A percentile compares a stretch with the other conserved stretches of the same genome.
Conservation (phyloP, 2,113 vertebrate genomes). For the Leuciscus idus region DNA sequence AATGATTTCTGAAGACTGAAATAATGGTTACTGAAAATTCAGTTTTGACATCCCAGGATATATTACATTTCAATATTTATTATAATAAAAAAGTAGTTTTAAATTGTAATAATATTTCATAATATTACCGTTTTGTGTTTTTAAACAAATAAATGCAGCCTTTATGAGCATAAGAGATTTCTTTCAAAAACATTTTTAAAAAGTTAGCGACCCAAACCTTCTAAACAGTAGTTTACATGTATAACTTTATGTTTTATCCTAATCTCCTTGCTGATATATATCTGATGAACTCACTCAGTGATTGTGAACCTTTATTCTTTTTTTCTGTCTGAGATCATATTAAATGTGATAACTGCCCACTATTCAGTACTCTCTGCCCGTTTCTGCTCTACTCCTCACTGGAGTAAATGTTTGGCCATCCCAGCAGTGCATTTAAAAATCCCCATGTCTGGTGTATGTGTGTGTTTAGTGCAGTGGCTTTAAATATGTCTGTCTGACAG, state of each 20-base stretch:
- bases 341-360: not conserved
- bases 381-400: constrained; percentile 10
- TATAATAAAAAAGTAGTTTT: not conserved
- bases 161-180: not conserved
- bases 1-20: not conserved
- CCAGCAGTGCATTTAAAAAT: constrained; percentile 38
- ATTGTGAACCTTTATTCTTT: not conserved
- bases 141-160: not conserved
- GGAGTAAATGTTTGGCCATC: constrained; percentile 28
- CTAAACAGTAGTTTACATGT: not conserved
- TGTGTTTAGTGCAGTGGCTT: constrained; percentile 22
- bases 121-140: not conserved
- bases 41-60: not conserved
- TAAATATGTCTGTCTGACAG: constrained; percentile 56
- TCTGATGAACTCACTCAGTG: not conserved
- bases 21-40: not conserved
- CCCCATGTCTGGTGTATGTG: constrained; percentile 8
- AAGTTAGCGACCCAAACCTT: not conserved
- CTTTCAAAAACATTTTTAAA: not conserved
- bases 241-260: not conserved
- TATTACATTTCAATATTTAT: not conserved
- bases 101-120: not conserved
- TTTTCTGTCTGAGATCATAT: not conserved
- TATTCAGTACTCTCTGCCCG: constrained; percentile 2
- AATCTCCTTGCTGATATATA: not conserved